phyloP scores from a whole-genome alignment of 2,797 vertebrate genomes.

The Propithecus deckenii region DNA sequence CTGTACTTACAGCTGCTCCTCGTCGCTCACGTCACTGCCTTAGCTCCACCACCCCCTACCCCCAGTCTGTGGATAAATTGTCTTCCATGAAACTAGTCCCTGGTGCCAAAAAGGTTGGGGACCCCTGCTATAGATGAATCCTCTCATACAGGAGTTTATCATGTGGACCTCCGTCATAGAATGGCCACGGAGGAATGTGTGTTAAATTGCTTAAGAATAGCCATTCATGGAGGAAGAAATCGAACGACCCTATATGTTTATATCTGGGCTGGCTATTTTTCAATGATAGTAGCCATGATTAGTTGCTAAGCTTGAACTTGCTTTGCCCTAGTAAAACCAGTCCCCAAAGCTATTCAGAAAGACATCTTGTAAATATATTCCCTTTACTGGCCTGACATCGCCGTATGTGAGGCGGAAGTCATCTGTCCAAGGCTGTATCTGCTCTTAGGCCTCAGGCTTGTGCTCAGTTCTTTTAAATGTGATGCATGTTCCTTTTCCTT shows the following conservation, averaged over 20 bases:
- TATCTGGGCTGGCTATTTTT: background rate
- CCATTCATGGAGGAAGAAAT: background rate
- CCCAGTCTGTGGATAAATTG: no score
- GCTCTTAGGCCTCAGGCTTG: background rate
- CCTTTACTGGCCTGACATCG: background rate
- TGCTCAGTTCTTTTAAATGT: background rate
- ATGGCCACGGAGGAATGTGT: background rate
- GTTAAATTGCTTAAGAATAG: background rate
- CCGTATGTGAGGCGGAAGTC: background rate
- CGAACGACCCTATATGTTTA: background rate
- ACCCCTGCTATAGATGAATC: background rate
- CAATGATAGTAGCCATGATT: background rate
- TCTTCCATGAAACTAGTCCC: no score
- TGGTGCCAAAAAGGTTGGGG: no score
- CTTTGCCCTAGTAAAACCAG: background rate
- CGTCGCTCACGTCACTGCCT: no score
- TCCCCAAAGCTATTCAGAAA: background rate
- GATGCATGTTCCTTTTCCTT: background rate
- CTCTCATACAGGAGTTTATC: background rate
- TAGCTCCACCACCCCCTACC: no score
- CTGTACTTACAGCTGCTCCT: no score
- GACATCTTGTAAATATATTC: background rate
- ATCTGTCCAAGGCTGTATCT: background rate
- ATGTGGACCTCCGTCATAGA: accelerated
- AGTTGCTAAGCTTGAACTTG: background rate